These are phyloP conservation scores for Muricea muricata DNA, from an alignment of 92 coral and sea anemone genomes.

Conservation along the genomic window DNA sequence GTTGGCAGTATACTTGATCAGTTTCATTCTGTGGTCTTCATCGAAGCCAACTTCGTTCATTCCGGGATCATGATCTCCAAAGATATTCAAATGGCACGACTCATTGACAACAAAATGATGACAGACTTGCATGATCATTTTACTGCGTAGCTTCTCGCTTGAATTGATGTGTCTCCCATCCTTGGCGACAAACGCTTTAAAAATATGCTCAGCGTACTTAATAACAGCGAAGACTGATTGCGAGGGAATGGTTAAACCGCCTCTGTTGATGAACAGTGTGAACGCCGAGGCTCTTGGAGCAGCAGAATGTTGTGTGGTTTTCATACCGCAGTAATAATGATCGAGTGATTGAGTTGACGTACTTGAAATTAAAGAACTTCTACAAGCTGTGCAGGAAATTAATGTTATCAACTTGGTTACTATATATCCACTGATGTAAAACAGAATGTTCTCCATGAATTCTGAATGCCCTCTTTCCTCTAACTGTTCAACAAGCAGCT, in stretches of 20 bases:
- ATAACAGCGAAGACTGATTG: neutral
- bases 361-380: neutral
- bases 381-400: neutral
- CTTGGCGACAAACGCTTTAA: conserved; percentile 10
- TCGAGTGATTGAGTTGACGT: neutral
- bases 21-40: neutral
- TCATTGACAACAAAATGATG: conserved; percentile 1
- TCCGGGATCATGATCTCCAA: neutral
- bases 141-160: neutral
- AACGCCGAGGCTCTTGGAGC: neutral
- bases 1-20: neutral
- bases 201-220: conserved; percentile 3
- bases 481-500: neutral
- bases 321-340: neutral
- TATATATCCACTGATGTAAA: neutral
- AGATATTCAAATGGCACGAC: conserved; percentile 7
- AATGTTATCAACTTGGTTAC: neutral
- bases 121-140: conserved; percentile 2
- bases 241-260: conserved; percentile 6
- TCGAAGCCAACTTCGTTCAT: neutral
- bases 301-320: conserved; percentile 3
- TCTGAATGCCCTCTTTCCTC: neutral
- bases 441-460: neutral
- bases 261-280: neutral
- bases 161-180: conserved; percentile 14